phyloP scores from a whole-genome alignment of 2,113 vertebrate genomes.

The Nannospalax galili region DNA sequence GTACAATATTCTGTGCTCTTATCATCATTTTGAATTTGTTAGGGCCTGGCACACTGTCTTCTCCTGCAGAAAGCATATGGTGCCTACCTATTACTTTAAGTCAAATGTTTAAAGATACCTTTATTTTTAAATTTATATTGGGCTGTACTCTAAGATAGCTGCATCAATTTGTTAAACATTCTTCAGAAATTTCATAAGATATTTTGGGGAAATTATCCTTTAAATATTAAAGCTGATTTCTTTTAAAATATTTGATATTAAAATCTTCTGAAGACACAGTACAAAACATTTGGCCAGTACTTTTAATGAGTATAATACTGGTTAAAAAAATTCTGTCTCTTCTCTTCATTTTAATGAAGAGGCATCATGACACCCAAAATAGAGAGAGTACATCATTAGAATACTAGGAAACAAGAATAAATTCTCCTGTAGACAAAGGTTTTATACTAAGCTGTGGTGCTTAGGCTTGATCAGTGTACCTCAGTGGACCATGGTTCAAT shows the following conservation, averaged over 20 bases:
- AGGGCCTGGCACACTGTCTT: rapidly evolving
- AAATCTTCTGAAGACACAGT: not conserved
- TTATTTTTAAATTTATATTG: not conserved
- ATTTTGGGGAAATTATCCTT: not conserved
- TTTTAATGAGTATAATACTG: not conserved
- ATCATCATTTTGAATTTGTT: not conserved
- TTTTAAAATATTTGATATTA: not conserved
- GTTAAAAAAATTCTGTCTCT: not conserved
- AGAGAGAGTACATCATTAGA: not conserved
- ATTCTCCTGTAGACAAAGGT: not conserved
- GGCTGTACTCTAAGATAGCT: not conserved
- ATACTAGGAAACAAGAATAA: not conserved
- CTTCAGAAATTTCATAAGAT: not conserved
- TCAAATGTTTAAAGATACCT: not conserved
- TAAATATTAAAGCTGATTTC: not conserved
- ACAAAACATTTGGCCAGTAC: not conserved
- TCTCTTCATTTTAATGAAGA: not conserved
- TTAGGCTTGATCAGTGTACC: not conserved
- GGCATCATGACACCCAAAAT: not conserved
- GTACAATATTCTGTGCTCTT: not conserved
- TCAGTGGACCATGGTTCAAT: not conserved
- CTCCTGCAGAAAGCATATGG: not conserved
- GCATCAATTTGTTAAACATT: not conserved
- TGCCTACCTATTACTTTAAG: not conserved
- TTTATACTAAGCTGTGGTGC: not conserved